Conservation (phyloP, 1,140 invertebrate genomes). For the Zeugodacus cucurbitae region DNA sequence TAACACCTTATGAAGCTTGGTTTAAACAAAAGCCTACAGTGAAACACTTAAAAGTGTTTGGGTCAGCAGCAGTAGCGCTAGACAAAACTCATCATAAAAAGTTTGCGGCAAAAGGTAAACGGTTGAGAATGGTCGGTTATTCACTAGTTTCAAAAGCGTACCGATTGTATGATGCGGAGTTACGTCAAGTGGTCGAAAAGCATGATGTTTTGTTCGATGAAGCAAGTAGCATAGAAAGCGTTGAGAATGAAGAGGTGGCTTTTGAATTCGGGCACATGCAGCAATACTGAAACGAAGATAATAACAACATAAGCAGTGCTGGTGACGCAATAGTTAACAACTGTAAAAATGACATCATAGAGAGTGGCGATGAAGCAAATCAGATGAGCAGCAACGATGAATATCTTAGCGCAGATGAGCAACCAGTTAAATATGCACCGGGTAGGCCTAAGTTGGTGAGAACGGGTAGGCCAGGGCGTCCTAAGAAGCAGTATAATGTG, state of each 20-base stretch:
- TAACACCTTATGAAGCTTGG: no score
- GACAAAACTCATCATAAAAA: constrained; percentile 60
- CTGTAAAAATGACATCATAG: constrained; percentile 52
- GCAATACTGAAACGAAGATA: no score
- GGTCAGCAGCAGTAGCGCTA: constrained; percentile 54
- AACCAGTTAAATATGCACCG: not conserved
- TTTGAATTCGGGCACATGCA: no score
- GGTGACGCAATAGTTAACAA: constrained; percentile 3
- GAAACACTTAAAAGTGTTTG: no score
- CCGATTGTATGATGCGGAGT: constrained; percentile 53
- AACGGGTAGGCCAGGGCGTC: not conserved
- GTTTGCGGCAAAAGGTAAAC: constrained; percentile 56
- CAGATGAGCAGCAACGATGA: no score
- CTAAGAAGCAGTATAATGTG: constrained; percentile 51
- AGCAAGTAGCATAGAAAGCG: constrained; percentile 28
- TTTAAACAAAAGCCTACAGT: no score
- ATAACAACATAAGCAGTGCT: no score
- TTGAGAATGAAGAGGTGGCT: constrained; percentile 52
- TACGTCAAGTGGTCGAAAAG: constrained; percentile 50
- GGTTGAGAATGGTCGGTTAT: constrained; percentile 66
- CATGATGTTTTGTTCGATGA: constrained; percentile 46
- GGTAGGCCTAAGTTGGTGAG: not conserved
- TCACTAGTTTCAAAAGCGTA: constrained; percentile 62
- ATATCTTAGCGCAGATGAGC: not conserved
- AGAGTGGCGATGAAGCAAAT: constrained; percentile 48